Evolutionary conservation across 2,113 vertebrate genomes (phyloP).

Genomic region (Syngnathus floridae): DNA sequence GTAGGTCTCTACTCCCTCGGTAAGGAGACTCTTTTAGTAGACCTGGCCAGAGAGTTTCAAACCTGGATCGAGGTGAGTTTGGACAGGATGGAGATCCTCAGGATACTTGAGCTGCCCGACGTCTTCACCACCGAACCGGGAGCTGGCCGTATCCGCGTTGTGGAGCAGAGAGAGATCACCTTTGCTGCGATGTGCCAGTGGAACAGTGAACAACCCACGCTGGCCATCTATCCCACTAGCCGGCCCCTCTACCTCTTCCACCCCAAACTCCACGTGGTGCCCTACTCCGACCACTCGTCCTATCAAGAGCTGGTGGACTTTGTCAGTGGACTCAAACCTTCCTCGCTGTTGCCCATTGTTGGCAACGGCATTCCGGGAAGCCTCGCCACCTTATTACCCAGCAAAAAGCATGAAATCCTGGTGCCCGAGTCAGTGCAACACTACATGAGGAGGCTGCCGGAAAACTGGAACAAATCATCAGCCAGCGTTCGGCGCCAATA

Average conservation of each 20-base stretch:
- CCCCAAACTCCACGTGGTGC: slow-evolving; percentile 74
- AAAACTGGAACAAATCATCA: slow-evolving; percentile 6
- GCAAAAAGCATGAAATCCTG: slow-evolving; percentile 41
- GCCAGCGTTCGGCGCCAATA: slow-evolving; percentile 17
- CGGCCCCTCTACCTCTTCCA: slow-evolving; percentile 74
- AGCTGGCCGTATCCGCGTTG: slow-evolving; percentile 78
- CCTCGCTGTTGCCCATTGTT: slow-evolving; percentile 80
- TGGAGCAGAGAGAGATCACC: slow-evolving; percentile 68
- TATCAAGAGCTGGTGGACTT: slow-evolving; percentile 84
- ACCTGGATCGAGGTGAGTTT: slow-evolving; percentile 89
- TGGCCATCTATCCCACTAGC: slow-evolving; percentile 89
- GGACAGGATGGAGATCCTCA: slow-evolving; percentile 78
- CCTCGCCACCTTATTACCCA: slow-evolving; percentile 69
- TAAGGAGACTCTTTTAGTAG: slow-evolving; percentile 83
- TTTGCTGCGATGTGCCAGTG: slow-evolving; percentile 66
- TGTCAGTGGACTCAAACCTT: slow-evolving; percentile 80
- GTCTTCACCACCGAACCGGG: slow-evolving; percentile 81
- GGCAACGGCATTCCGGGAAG: slow-evolving; percentile 65
- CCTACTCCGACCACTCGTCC: slow-evolving; percentile 93
- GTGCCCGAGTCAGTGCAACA: slow-evolving; percentile 72
- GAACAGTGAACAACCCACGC: slow-evolving; percentile 78
- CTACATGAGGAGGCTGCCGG: slow-evolving; percentile 53
- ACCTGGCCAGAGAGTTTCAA: slow-evolving; percentile 83
- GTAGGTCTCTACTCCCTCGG: slow-evolving; percentile 85
- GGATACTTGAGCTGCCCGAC: slow-evolving; percentile 76